Evolutionary conservation across 2,888 invertebrate genomes (phyloP).

Genomic region (Conus canariensis): DNA sequence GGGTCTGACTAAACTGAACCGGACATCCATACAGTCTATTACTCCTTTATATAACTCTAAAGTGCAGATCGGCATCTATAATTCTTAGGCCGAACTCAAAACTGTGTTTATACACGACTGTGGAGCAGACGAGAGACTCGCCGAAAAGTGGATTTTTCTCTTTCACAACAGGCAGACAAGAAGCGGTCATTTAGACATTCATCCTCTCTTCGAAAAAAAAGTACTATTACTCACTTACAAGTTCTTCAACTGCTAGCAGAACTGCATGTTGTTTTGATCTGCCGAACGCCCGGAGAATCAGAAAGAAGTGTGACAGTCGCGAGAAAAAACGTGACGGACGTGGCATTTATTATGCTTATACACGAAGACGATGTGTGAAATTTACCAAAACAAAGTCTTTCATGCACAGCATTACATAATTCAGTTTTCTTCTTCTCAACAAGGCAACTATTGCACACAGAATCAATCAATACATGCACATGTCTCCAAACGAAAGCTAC

Average conservation of each 20-base stretch:
- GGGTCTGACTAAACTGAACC: too few relatives aligned
- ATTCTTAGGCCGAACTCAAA: too few relatives aligned
- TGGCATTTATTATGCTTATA: conserved; percentile 1
- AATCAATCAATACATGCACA: not conserved
- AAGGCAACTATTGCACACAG: not conserved
- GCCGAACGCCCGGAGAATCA: not conserved
- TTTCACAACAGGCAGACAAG: not conserved
- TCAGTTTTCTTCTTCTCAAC: not conserved
- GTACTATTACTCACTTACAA: not conserved
- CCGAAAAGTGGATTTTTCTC: too few relatives aligned
- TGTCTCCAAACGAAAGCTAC: not conserved
- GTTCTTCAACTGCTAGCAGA: not conserved
- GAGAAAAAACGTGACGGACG: conserved; percentile 29
- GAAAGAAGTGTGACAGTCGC: not conserved
- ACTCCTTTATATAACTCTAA: too few relatives aligned
- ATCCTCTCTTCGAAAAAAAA: not conserved
- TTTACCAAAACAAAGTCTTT: not conserved
- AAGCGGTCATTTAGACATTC: not conserved
- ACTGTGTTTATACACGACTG: too few relatives aligned
- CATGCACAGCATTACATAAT: not conserved
- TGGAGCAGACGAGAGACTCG: not conserved
- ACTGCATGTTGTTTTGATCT: not conserved
- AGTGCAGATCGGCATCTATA: too few relatives aligned
- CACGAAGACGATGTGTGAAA: not conserved
- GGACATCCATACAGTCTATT: too few relatives aligned